Evolutionary conservation across 2,113 vertebrate genomes (phyloP).

Genomic region (Nymphicus hollandicus): DNA sequence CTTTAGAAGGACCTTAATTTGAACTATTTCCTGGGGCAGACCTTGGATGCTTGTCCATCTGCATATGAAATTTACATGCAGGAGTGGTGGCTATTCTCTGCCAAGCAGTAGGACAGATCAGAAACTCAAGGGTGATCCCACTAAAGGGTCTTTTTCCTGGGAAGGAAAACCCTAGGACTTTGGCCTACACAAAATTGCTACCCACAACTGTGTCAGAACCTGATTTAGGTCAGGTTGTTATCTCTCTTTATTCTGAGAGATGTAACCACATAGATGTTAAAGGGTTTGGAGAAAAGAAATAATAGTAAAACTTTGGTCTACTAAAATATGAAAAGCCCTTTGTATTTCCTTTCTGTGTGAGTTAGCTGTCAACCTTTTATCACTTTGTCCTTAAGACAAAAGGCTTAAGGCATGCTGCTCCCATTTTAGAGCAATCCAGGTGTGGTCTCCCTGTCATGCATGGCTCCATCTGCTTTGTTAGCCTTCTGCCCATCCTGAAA

Average conservation of each 20-base stretch:
- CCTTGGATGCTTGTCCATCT: too few species aligned
- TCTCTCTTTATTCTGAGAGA: background rate
- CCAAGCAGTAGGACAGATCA: background rate
- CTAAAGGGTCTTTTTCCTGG: background rate
- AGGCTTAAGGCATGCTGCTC: background rate
- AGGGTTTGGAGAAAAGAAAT: background rate
- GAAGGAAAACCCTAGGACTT: background rate
- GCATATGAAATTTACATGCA: too few species aligned
- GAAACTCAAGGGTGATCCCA: background rate
- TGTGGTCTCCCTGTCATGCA: rapidly evolving
- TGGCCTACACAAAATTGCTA: background rate
- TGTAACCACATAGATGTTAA: background rate
- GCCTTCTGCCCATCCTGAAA: background rate
- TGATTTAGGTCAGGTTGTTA: background rate
- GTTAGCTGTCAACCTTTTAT: background rate
- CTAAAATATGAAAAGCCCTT: background rate
- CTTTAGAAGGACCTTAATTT: too few species aligned
- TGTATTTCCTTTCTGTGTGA: background rate
- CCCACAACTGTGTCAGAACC: background rate
- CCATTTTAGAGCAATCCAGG: background rate
- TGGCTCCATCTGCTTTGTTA: background rate
- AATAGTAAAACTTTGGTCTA: background rate
- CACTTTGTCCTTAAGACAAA: background rate
- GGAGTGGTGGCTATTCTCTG: background rate
- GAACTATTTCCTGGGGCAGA: too few species aligned